Evolutionary conservation across 1,140 invertebrate species (phyloP), one percentile per base, ranked within the genome.

Genomic region (Papilio polytes): DNA sequence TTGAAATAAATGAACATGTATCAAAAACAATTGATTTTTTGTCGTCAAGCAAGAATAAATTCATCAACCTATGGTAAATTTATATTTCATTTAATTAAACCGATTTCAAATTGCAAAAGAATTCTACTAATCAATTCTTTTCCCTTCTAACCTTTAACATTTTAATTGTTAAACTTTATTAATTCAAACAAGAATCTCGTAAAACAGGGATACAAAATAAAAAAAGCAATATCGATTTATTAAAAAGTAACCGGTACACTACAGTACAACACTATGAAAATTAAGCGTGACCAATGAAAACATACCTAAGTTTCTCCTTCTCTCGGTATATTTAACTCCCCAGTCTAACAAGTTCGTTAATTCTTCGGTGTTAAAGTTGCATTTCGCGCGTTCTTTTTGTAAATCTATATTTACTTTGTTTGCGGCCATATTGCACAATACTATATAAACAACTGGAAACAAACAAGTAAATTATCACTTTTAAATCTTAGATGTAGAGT

Each of bases 261-360:
- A 48, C 46, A 15, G 13, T 70, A 36, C 22, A 66, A 13, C 59
- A 66, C 12, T 31, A 70, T 31, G 12, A 31, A 4, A 31, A 31
- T 70, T 12, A 70, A 15, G 63, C 63, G 26, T 70, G 63, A 70
- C 26, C 63, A 70, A 70, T 70, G 26, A 70, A 70, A 46, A 82
- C 87, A 84, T 80, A 91, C 90, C 90, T 63, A 89, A 80, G 4
- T 85, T 78, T 81, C 87, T 84, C 80, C 90, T 86, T 26, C 80
- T 83, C 56, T 84, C 74, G 0, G 89, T 91, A 26, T 83, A 74
- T 31, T 84, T 36, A 20, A 26, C 83, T 72, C 96, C 96, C 20
- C 98, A 98, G 92, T 98, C 97, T 56, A 98, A 94, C 74, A 97
- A 96, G 89, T 97, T 91, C 0, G 98, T 98, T 81, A 99, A 94